Conservation (phyloP, 2,113 vertebrate genomes). For the Odocoileus hemionus region DNA sequence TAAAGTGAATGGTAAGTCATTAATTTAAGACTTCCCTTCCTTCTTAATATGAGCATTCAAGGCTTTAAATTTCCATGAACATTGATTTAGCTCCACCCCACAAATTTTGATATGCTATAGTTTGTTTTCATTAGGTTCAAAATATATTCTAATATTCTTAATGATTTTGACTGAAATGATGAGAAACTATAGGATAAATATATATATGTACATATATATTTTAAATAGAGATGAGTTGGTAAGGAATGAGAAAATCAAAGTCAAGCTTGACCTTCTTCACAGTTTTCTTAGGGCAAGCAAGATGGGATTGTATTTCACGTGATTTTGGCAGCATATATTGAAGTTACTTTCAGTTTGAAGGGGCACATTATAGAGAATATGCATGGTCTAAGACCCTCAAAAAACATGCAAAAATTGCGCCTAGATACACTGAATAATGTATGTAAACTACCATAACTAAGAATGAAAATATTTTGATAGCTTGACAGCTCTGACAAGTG, state of each 20-base stretch:
- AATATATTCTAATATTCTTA: not conserved
- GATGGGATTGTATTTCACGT: not conserved
- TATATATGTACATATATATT: not conserved
- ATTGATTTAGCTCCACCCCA: not conserved
- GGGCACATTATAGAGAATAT: not conserved
- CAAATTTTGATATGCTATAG: not conserved
- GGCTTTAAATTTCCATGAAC: not conserved
- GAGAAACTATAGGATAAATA: not conserved
- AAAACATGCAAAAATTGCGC: conserved; percentile 38
- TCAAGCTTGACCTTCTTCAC: not conserved
- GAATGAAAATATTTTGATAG: conserved; percentile 48
- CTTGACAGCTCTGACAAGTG: conserved; percentile 42
- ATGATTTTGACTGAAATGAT: not conserved
- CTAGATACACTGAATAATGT: conserved; percentile 29
- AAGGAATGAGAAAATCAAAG: conserved; percentile 16
- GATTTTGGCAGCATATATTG: not conserved
- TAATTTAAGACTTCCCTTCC: not conserved
- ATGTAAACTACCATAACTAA: conserved; percentile 25
- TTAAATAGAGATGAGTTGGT: not conserved
- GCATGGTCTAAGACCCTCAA: not conserved
- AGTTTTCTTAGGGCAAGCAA: not conserved
- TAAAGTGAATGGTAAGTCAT: not conserved
- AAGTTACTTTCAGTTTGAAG: conserved; percentile 26
- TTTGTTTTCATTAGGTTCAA: conserved; percentile 20
- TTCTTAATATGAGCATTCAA: not conserved